These are phyloP conservation scores for Sebastes fasciatus DNA, from an alignment of 2,113 vertebrate species.

Conservation along the genomic window DNA sequence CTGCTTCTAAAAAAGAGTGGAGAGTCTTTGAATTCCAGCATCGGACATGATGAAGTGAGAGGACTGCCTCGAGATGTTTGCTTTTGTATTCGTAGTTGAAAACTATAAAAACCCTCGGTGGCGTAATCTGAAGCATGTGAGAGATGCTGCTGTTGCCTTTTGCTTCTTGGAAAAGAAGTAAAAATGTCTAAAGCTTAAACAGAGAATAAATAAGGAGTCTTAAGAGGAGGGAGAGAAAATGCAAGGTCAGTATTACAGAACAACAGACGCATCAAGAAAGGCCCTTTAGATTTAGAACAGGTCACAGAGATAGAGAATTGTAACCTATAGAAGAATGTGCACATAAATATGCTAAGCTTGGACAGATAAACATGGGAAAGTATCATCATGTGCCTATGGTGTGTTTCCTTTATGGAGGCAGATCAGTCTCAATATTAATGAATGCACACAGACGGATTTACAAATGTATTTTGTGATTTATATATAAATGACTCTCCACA, in stretches of 20 bases:
- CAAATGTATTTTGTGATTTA: too few species aligned
- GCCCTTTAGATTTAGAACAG: neutral
- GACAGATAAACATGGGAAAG: too few species aligned
- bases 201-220: neutral
- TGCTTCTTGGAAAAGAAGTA: conserved; percentile 19
- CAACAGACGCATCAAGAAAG: conserved; percentile 5
- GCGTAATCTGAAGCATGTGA: conserved; percentile 11
- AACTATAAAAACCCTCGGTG: conserved; percentile 33
- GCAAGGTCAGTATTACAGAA: conserved; percentile 17
- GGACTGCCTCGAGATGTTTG: conserved; percentile 48
- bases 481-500: too few species aligned
- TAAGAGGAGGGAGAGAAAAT: conserved; percentile 20
- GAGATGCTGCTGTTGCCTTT: conserved; percentile 21
- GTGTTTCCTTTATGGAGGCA: too few species aligned
- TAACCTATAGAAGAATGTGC: neutral
- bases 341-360: too few species aligned
- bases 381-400: too few species aligned
- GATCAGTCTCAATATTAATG: too few species aligned
- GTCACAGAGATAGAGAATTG: conserved; percentile 8
- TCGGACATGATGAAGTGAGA: conserved; percentile 23
- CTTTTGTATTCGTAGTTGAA: conserved; percentile 34
- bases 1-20: neutral
- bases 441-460: too few species aligned
- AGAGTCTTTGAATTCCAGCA: conserved; percentile 32
- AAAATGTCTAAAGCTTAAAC: conserved; percentile 8